Evolutionary conservation across 1,140 invertebrate species (phyloP).

Genomic region (Panulirus ornatus): DNA sequence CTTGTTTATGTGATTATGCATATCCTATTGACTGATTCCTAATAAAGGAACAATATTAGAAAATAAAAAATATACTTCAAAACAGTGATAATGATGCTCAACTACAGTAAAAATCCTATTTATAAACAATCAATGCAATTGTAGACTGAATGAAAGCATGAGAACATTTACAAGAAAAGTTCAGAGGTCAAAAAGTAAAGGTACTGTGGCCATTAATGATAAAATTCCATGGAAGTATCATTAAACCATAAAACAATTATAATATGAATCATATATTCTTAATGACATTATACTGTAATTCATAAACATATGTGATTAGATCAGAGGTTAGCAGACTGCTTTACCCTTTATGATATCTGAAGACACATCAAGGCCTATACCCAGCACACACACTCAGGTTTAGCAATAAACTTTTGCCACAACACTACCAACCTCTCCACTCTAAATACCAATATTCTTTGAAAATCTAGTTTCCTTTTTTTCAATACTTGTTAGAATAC

Average conservation of each 20-base stretch:
- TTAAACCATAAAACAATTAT: slow-evolving; percentile 12
- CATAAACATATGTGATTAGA: neutral
- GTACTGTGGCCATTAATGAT: slow-evolving; percentile 2
- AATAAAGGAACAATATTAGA: neutral
- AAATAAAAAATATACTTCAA: slow-evolving; percentile 2
- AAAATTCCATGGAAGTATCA: neutral
- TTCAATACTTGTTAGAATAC: neutral
- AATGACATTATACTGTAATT: too few species aligned
- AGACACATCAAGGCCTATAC: slow-evolving; percentile 11
- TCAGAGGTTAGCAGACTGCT: neutral
- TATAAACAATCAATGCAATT: neutral
- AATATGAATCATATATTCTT: neutral
- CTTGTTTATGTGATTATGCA: neutral
- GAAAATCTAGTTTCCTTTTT: neutral
- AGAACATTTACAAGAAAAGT: slow-evolving; percentile 4
- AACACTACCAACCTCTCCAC: neutral
- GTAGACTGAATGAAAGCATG: neutral
- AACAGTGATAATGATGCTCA: neutral
- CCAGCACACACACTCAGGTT: neutral
- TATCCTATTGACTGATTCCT: neutral
- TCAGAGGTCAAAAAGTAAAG: neutral
- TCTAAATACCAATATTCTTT: neutral
- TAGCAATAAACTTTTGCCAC: neutral
- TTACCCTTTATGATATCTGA: neutral
- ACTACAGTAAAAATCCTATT: neutral